phyloP scores from a whole-genome alignment of 53 echinoderm and acorn worm genomes.

The Holothuria leucospilota region DNA sequence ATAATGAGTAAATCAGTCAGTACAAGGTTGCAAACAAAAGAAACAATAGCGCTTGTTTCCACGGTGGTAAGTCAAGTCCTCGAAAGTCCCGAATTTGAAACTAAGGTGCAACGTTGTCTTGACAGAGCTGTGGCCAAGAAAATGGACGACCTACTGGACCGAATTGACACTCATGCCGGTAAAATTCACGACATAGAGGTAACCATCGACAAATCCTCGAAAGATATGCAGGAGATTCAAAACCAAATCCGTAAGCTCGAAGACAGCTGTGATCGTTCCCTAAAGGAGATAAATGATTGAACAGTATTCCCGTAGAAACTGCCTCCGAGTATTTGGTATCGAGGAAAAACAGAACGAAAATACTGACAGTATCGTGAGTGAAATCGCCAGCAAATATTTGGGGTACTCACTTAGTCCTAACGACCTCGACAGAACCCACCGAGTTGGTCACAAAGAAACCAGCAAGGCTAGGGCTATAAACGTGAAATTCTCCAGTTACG shows the following conservation, averaged over 20 bases:
- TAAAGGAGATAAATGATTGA: conserved; percentile 18
- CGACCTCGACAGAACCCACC: conserved; percentile 1
- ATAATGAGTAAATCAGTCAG: too few relatives aligned
- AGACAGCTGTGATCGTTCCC: neutral
- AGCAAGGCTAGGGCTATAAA: neutral
- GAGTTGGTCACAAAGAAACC: conserved; percentile 2
- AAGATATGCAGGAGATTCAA: neutral
- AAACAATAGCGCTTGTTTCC: too few relatives aligned
- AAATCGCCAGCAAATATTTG: neutral
- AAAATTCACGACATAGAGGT: neutral
- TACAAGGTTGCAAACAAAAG: too few relatives aligned
- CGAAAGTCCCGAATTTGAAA: too few relatives aligned
- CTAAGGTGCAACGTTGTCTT: too few relatives aligned
- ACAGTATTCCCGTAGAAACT: too few relatives aligned
- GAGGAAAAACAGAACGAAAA: too few relatives aligned
- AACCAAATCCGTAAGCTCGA: neutral
- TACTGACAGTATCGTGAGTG: too few relatives aligned
- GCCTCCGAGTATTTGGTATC: too few relatives aligned
- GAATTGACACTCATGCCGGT: neutral
- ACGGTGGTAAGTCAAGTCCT: too few relatives aligned
- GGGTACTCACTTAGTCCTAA: neutral
- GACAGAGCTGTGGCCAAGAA: neutral
- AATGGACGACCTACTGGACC: neutral
- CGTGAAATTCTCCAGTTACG: too few relatives aligned
- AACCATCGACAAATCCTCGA: neutral